Evolutionary conservation across 1,140 invertebrate genomes (phyloP).

Genomic region (Acromyrmex heyeri): DNA sequence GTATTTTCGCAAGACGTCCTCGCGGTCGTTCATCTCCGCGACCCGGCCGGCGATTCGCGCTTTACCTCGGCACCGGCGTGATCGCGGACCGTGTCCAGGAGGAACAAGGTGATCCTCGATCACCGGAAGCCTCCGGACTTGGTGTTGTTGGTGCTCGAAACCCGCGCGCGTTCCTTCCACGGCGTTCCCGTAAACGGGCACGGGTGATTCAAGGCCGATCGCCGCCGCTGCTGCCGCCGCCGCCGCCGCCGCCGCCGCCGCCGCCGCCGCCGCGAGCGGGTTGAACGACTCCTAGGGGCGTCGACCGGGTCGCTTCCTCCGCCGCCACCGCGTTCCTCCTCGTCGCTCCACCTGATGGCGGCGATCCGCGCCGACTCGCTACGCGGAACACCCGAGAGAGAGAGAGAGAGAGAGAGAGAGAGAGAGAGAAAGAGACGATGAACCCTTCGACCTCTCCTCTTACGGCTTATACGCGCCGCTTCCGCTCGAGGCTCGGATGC

Average conservation of each 20-base stretch:
- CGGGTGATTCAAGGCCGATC: conserved; percentile 83
- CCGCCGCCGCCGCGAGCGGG: conserved; percentile 55
- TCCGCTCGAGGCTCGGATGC: conserved; percentile 29
- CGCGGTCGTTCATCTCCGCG: conserved; percentile 12
- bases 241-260: conserved; percentile 21
- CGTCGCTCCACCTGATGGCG: conserved; percentile 30
- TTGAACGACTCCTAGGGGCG: conserved; percentile 78
- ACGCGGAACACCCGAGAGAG: conserved; percentile 58
- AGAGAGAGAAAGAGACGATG: conserved; percentile 51
- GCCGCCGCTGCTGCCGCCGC: conserved; percentile 68
- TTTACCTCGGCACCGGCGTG: conserved; percentile 17
- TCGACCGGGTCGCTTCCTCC: conserved; percentile 70
- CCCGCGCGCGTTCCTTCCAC: conserved; percentile 58
- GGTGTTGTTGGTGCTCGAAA: conserved; percentile 71
- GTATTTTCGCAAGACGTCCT: conserved; percentile 14
- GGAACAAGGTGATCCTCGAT: conserved; percentile 16
- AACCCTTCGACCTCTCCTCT: conserved; percentile 55
- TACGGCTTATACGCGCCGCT: conserved; percentile 10
- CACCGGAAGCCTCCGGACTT: conserved; percentile 79
- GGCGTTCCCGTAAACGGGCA: conserved; percentile 78
- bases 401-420: conserved; percentile 14
- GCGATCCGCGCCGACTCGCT: conserved; percentile 56
- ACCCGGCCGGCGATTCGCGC: background rate
- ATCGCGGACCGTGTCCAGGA: conserved; percentile 70
- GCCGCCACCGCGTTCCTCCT: conserved; percentile 47